Evolutionary conservation across 1,140 invertebrate genomes (phyloP).

Genomic region (Orchestia grillus): DNA sequence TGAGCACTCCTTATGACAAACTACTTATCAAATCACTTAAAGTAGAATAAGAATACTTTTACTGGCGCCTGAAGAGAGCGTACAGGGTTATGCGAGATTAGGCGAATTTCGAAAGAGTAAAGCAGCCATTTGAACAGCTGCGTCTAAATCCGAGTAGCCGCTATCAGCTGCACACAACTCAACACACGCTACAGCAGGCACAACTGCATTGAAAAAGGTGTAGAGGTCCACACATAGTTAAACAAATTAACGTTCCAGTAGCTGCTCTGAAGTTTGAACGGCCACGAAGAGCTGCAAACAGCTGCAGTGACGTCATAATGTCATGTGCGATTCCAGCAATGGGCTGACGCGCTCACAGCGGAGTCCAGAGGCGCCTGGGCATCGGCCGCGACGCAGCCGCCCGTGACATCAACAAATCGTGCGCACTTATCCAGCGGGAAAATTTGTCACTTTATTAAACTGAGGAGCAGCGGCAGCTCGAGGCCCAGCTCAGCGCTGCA

Average conservation of each 20-base stretch:
- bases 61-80: not conserved
- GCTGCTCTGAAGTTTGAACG: not conserved
- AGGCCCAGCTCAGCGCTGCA: not conserved
- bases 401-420: conserved; percentile 24
- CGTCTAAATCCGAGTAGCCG: not conserved
- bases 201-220: no score
- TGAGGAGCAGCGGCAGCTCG: not conserved
- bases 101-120: not conserved
- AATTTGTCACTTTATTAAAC: conserved; percentile 55
- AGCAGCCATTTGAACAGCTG: not conserved
- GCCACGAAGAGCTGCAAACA: not conserved
- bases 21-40: not conserved
- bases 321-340: not conserved
- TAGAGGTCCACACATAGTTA: not conserved
- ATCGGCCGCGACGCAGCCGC: not conserved
- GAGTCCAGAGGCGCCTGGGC: not conserved
- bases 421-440: conserved; percentile 33
- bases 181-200: not conserved
- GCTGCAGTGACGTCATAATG: not conserved
- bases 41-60: not conserved
- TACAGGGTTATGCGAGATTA: not conserved
- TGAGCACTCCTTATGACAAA: not conserved
- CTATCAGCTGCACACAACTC: not conserved
- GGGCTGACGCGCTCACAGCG: not conserved
- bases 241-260: not conserved